Conservation (phyloP, 92 coral and sea anemone species). For the Bergia sp. region DNA sequence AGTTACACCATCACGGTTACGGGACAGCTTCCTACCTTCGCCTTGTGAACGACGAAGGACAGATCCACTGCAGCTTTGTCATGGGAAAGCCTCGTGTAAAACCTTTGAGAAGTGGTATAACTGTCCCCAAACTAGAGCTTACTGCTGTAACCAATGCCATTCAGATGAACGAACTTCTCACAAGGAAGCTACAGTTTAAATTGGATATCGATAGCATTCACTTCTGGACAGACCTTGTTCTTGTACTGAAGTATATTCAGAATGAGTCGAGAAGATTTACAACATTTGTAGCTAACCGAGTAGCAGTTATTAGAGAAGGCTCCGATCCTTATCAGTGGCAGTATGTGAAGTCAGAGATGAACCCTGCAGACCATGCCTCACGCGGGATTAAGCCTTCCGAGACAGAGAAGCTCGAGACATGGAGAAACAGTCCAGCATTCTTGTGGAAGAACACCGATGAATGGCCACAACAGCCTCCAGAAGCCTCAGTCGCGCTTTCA, state of each 20-base stretch:
- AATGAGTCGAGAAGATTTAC: no score
- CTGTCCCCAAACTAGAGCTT: constrained; percentile 65
- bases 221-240: not conserved
- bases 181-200: constrained; percentile 4
- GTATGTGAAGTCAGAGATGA: no score
- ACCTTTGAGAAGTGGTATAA: constrained; percentile 55
- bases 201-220: not conserved
- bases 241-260: constrained; percentile 46
- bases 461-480: no score
- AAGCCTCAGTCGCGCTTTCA: not conserved
- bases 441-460: constrained; percentile 49
- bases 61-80: constrained; percentile 60
- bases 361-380: no score
- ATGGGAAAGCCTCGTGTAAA: constrained; percentile 68
- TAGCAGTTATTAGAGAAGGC: no score
- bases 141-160: constrained; percentile 61
- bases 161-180: not conserved
- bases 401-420: constrained; percentile 42
- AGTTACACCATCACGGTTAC: constrained; percentile 50
- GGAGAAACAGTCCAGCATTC: constrained; percentile 66
- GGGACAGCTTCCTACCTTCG: constrained; percentile 29
- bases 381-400: constrained; percentile 61
- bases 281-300: not conserved
- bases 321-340: no score
- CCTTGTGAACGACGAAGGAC: constrained; percentile 43